Evolutionary conservation across 2,113 vertebrate genomes (phyloP).

Genomic region (Dromas ardeola): DNA sequence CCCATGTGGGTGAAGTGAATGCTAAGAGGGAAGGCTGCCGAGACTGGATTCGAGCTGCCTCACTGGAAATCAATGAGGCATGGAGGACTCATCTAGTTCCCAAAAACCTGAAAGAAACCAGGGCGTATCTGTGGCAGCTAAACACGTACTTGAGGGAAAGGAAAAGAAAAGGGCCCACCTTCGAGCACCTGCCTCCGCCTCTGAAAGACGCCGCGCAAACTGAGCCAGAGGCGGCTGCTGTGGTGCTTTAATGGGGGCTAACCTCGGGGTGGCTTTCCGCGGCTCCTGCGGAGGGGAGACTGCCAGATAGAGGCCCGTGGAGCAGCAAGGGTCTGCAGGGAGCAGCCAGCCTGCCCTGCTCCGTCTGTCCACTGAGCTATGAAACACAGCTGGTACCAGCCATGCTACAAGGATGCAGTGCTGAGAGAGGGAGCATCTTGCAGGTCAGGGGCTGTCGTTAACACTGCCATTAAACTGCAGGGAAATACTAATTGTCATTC

Average conservation of each 20-base stretch:
- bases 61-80: conserved; percentile 37
- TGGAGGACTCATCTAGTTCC: neutral
- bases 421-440: neutral
- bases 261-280: neutral
- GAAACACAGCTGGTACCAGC: neutral
- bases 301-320: neutral
- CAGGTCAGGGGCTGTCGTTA: neutral
- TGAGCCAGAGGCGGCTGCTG: neutral
- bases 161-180: neutral
- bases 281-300: neutral
- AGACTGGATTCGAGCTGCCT: neutral
- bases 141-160: neutral
- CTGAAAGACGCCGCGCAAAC: neutral
- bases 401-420: neutral
- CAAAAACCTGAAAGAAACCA: neutral
- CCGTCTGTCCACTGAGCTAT: neutral
- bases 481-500: neutral
- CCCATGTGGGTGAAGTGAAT: neutral
- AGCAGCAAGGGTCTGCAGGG: neutral
- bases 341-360: neutral
- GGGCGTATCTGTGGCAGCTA: neutral
- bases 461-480: neutral
- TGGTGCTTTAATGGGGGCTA: neutral
- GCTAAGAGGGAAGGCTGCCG: conserved; percentile 1
- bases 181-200: neutral